Evolutionary conservation across 2,888 invertebrate species (phyloP).

Genomic region (Cryptocephalus primarius): DNA sequence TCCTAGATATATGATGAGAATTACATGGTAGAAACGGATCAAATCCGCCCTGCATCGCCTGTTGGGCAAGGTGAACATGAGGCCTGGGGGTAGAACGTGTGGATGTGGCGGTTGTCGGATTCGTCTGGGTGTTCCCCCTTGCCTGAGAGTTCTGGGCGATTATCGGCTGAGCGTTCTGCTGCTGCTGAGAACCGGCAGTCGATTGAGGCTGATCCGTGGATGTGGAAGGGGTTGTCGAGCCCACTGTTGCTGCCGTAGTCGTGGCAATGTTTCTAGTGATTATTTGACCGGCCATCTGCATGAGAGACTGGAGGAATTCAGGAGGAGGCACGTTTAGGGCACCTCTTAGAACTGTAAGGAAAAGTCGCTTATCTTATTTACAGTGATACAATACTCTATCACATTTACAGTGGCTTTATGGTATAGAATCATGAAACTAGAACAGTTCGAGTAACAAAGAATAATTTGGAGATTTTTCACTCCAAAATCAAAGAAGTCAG

Average conservation of each 20-base stretch:
- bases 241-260: conserved; percentile 3
- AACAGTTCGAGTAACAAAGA: too few species aligned
- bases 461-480: too few species aligned
- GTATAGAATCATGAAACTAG: too few species aligned
- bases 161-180: conserved; percentile 1
- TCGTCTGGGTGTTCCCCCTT: conserved; percentile 53
- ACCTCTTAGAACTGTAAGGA: conserved; percentile 33
- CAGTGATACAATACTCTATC: too few species aligned
- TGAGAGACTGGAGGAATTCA: conserved; percentile 44
- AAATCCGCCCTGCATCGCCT: conserved; percentile 44
- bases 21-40: conserved; percentile 62
- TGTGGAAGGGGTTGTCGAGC: conserved; percentile 13
- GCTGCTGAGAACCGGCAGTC: conserved; percentile 12
- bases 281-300: conserved; percentile 42
- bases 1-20: conserved; percentile 51
- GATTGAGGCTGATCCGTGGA: conserved; percentile 15
- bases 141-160: conserved; percentile 34
- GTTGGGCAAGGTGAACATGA: conserved; percentile 52
- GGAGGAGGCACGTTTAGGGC: conserved; percentile 34
- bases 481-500: too few species aligned
- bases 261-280: conserved; percentile 23
- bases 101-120: conserved; percentile 60
- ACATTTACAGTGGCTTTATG: too few species aligned
- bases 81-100: conserved; percentile 58
- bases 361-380: neutral